Conservation (phyloP, 2,888 invertebrate genomes). For the Dyspetes luteomarginatus region DNA sequence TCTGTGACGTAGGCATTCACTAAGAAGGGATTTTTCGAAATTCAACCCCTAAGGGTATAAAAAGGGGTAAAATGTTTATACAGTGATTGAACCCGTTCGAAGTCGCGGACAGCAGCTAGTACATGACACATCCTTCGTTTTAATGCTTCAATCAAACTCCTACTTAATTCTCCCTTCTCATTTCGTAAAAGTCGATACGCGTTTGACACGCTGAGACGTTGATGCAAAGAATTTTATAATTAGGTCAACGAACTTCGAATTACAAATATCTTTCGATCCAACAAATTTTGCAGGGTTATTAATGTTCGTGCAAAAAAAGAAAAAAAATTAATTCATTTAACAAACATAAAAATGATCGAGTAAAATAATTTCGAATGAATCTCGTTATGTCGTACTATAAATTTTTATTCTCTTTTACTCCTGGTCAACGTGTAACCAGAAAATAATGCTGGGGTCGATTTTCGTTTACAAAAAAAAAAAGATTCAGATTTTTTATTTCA, state of each 20-base stretch:
- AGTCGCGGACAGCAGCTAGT: no score
- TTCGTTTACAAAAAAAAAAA: no score
- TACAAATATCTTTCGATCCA: conserved; percentile 51
- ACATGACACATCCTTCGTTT: conserved; percentile 34
- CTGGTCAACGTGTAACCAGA: no score
- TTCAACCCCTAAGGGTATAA: no score
- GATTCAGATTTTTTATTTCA: no score
- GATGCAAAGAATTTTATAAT: conserved; percentile 46
- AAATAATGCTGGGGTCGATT: no score
- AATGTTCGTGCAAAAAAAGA: conserved; percentile 27
- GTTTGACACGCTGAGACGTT: conserved; percentile 14
- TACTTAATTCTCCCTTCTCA: conserved; percentile 1
- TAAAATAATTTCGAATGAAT: not conserved
- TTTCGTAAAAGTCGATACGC: conserved; percentile 11
- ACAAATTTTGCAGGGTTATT: conserved; percentile 27
- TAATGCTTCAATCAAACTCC: conserved; percentile 7
- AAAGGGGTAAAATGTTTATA: no score
- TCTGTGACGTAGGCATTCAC: no score
- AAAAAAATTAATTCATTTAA: not conserved
- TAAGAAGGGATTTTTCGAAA: no score
- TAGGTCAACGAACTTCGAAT: conserved; percentile 61
- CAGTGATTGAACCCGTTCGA: no score
- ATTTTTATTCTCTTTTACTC: not conserved
- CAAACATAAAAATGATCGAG: not conserved
- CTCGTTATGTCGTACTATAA: not conserved